Evolutionary conservation across 1,140 invertebrate genomes (phyloP).

Genomic region (Babylonia areolata): DNA sequence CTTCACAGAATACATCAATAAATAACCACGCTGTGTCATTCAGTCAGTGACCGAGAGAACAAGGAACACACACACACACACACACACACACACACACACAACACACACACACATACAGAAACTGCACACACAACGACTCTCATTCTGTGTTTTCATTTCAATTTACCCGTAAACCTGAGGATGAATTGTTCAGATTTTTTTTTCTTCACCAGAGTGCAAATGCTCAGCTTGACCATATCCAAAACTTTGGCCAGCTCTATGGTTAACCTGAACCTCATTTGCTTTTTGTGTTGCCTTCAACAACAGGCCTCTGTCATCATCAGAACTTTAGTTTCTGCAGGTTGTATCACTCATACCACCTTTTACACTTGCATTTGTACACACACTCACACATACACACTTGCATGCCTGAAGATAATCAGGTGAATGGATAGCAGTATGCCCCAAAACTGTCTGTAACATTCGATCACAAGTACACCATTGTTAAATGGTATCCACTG

Average conservation of each 20-base stretch:
- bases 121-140: not conserved
- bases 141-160: not conserved
- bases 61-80: too few relatives aligned
- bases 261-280: not conserved
- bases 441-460: too few relatives aligned
- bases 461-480: not conserved
- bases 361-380: not conserved
- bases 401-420: not conserved
- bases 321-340: not conserved
- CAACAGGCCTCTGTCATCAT: not conserved
- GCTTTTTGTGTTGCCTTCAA: not conserved
- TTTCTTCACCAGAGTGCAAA: not conserved
- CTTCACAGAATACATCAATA: too few relatives aligned
- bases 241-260: not conserved
- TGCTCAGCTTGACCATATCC: not conserved
- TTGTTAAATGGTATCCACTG: not conserved
- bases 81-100: too few relatives aligned
- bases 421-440: not conserved
- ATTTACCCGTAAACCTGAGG: slow-evolving; percentile 32
- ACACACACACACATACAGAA: too few relatives aligned
- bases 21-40: not conserved
- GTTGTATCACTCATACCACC: not conserved
- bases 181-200: not conserved
- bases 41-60: not conserved
- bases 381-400: not conserved